phyloP scores from a whole-genome alignment of 2,113 vertebrate genomes.

The Phyllostomus hastatus region DNA sequence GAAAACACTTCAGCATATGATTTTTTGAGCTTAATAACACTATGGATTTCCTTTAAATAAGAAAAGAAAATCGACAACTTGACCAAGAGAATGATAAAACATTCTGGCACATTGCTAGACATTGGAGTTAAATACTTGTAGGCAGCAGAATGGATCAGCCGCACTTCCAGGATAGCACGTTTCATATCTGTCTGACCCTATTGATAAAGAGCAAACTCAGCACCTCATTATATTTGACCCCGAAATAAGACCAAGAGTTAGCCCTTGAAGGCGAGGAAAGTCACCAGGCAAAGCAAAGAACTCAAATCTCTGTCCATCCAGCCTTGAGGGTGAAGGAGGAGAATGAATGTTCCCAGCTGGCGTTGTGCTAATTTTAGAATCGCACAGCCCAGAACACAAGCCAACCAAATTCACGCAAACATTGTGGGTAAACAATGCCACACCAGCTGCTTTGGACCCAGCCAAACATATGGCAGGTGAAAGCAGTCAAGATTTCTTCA shows the following conservation, averaged over 20 bases:
- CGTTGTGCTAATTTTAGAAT: constrained; percentile 2
- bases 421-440: not conserved
- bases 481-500: not conserved
- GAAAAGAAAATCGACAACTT: not conserved
- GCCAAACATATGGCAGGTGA: constrained; percentile 24
- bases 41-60: constrained; percentile 1
- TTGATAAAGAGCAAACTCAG: not conserved
- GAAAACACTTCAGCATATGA: not conserved
- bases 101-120: not conserved
- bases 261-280: not conserved
- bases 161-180: not conserved
- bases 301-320: not conserved
- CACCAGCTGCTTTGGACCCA: not conserved
- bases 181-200: not conserved
- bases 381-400: not conserved
- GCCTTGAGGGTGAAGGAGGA: not conserved
- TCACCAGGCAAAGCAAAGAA: not conserved
- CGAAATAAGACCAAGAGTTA: not conserved
- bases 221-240: not conserved
- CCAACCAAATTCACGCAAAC: not conserved
- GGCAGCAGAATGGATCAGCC: not conserved
- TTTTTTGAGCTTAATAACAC: not conserved
- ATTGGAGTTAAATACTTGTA: not conserved
- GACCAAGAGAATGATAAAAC: not conserved
- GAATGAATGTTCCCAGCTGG: not conserved